Percentiles rank a stretch among this genome's conserved stretches.
These are phyloP conservation scores for Pandemis corylana DNA, from an alignment of 2,888 invertebrate genomes.

Conservation along the genomic window DNA sequence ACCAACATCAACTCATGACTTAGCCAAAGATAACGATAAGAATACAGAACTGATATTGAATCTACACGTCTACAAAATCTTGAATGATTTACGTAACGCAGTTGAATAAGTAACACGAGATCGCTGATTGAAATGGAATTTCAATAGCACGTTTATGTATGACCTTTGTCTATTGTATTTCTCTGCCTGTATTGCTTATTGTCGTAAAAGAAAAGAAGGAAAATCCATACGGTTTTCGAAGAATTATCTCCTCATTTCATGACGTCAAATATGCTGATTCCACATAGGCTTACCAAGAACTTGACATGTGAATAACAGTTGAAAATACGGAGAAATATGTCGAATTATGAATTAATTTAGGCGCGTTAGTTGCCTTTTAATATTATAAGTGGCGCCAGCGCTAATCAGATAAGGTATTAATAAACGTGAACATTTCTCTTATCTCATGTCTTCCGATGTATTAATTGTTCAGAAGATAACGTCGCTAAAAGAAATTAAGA, in stretches of 20 bases:
- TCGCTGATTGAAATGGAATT: background rate
- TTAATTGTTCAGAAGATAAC: slow-evolving; percentile 4
- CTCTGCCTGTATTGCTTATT: background rate
- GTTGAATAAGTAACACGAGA: background rate
- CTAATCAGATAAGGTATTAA: slow-evolving; percentile 4
- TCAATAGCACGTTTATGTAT: background rate
- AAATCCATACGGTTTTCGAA: background rate
- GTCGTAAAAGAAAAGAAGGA: background rate
- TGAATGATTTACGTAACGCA: background rate
- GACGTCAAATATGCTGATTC: background rate
- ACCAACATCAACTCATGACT: slow-evolving; percentile 2
- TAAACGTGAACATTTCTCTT: slow-evolving; percentile 3
- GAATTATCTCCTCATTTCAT: background rate
- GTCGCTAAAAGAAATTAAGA: background rate
- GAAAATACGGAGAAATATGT: background rate
- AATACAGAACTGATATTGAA: background rate
- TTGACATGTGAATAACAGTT: background rate
- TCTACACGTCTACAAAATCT: background rate
- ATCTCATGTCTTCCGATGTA: slow-evolving; percentile 9
- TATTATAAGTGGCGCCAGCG: background rate
- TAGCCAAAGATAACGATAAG: slow-evolving; percentile 5
- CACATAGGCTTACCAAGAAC: background rate
- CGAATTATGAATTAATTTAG: background rate
- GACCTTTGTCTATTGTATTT: background rate
- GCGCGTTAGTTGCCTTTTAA: background rate